Evolutionary conservation across 1,140 invertebrate genomes (phyloP), one percentile per base, ranked within the genome.

Genomic region (Aphaenogaster rudis): DNA sequence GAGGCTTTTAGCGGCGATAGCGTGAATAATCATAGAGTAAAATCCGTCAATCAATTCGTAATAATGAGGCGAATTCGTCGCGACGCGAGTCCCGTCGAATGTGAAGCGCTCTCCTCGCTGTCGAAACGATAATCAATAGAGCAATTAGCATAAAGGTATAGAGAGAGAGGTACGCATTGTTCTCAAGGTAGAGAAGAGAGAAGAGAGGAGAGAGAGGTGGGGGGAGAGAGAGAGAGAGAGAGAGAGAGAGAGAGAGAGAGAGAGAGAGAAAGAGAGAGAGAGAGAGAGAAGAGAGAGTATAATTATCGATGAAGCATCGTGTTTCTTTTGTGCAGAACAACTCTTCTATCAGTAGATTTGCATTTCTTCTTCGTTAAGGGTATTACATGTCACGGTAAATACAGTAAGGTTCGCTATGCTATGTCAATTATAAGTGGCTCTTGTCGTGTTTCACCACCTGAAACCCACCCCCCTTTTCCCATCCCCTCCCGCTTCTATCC

Each of bases 321-420:
- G 92, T 91, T 86, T 81, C 39, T 90, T 91, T 91, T 95, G 94
- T 95, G 94, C 94, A 95, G 94, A 95, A 94, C 92, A 95, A 94
- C 86, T 94, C 90, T 93, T 93, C 87, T 91, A 86, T 92, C 89
- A 85, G 80, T 91, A 90, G 82, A 92, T 91, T 81, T 89, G 87
- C 89, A 91, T 93, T 90, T 91, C 88, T 86, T 90, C 88, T 89
- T 91, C 90, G 88, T 92, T 93, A 91, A 93, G 91, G 91, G 86
- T 94, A 94, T 94, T 95, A 94, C 94, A 94, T 93, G 92, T 94
- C 94, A 94, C 93, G 94, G 94, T 95, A 93, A 95, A 93, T 94
- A 94, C 92, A 94, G 90, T 93, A 94, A 94, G 91, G 90, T 91
- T 94, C 89, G 90, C 93, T 95, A 93, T 92, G 84, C 92, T 92